phyloP scores from a whole-genome alignment of 2,113 vertebrate species.

The Thryonomys swinderianus region DNA sequence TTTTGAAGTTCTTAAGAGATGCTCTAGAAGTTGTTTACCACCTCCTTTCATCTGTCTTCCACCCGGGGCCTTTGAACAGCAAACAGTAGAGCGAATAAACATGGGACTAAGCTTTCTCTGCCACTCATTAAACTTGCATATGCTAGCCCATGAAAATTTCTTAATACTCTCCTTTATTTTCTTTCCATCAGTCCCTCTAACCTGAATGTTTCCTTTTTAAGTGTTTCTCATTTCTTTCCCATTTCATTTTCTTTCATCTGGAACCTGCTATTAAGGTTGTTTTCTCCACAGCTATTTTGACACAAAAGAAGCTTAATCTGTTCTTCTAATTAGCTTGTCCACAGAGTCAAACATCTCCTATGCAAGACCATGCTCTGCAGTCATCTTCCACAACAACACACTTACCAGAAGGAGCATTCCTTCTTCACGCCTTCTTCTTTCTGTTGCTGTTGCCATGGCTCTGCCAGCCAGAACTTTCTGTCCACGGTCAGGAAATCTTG shows the following conservation, averaged over 20 bases:
- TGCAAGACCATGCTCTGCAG: neutral
- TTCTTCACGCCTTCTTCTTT: neutral
- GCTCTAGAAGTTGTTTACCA: neutral
- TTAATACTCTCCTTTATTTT: neutral
- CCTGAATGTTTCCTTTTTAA: conserved; percentile 62
- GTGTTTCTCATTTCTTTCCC: conserved; percentile 58
- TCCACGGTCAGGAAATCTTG: neutral
- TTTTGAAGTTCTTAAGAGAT: neutral
- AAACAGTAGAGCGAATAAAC: conserved; percentile 52
- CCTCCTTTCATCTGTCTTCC: neutral
- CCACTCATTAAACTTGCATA: neutral
- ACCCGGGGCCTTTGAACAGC: conserved; percentile 49
- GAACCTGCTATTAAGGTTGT: conserved; percentile 52
- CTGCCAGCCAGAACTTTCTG: neutral
- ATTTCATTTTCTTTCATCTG: conserved; percentile 65
- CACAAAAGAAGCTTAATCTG: conserved; percentile 73
- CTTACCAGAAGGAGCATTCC: neutral
- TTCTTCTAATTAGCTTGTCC: conserved; percentile 62
- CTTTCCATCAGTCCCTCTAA: conserved; percentile 51
- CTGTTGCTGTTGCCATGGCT: neutral
- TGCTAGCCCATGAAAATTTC: conserved; percentile 12
- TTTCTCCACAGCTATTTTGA: conserved; percentile 65
- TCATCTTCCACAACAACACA: neutral
- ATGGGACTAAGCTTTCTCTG: neutral
- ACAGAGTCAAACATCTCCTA: neutral